A percentile compares a stretch with the other conserved stretches of the same genome.
phyloP scores from a whole-genome alignment of 2,797 vertebrate species.

The Acridotheres tristis region DNA sequence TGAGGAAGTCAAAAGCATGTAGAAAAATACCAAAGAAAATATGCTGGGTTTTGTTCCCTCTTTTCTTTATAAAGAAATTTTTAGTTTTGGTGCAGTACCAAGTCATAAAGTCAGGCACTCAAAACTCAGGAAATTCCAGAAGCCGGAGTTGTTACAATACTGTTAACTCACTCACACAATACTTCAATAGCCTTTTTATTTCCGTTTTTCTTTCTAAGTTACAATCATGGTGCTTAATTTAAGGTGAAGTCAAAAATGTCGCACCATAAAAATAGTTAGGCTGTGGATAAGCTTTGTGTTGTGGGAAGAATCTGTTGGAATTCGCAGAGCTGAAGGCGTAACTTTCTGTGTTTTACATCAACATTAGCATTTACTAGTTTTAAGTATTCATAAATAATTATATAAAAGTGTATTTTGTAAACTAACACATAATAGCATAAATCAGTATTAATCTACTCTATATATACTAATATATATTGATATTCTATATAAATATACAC shows the following conservation, averaged over 20 bases:
- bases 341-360: background rate
- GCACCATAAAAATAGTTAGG: background rate
- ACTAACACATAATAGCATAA: background rate
- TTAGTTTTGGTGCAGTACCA: slow-evolving; percentile 9
- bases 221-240: background rate
- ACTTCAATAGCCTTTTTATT: background rate
- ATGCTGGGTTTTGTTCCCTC: background rate
- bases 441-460: background rate
- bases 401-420: background rate
- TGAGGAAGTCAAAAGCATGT: background rate
- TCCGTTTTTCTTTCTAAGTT: slow-evolving; percentile 19
- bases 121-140: slow-evolving; percentile 48
- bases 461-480: background rate
- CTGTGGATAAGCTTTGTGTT: background rate
- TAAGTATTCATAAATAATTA: background rate
- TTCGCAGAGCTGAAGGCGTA: background rate
- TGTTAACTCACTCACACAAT: background rate
- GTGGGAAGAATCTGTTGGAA: background rate
- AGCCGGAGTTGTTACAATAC: background rate
- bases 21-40: background rate
- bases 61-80: background rate
- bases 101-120: slow-evolving; percentile 19
- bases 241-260: background rate
- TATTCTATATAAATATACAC: background rate
- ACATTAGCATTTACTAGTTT: background rate